Evolutionary conservation across 2,113 vertebrate species (phyloP).

Genomic region (Onychostoma macrolepis): DNA sequence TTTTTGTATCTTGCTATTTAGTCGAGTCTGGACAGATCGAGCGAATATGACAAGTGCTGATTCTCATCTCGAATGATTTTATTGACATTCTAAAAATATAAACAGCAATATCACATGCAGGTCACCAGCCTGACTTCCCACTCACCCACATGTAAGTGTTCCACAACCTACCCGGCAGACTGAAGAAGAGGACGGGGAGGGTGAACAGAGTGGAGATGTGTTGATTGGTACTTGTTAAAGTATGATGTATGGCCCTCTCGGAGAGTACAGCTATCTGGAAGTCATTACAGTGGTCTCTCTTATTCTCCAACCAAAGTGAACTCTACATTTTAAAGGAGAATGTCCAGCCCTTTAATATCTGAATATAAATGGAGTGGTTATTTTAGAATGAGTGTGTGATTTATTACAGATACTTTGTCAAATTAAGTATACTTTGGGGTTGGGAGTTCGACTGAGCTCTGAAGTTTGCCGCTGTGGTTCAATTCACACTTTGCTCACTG

Average conservation of each 20-base stretch:
- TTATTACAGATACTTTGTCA: slow-evolving; percentile 65
- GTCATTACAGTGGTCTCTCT: slow-evolving; percentile 58
- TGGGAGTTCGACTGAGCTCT: slow-evolving; percentile 55
- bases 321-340: slow-evolving; percentile 62
- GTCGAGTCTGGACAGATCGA: background rate
- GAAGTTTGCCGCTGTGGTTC: slow-evolving; percentile 61
- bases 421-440: slow-evolving; percentile 63
- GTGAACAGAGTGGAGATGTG: slow-evolving; percentile 47
- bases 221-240: slow-evolving; percentile 63
- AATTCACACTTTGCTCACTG: slow-evolving; percentile 58
- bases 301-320: slow-evolving; percentile 54
- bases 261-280: slow-evolving; percentile 61
- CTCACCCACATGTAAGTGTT: background rate
- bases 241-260: slow-evolving; percentile 61
- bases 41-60: background rate
- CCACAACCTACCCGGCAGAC: slow-evolving; percentile 5
- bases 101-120: slow-evolving; percentile 7
- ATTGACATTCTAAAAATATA: slow-evolving; percentile 8
- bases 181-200: slow-evolving; percentile 51
- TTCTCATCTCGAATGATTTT: background rate
- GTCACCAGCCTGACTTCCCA: background rate
- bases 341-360: slow-evolving; percentile 60
- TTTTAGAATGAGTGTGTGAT: slow-evolving; percentile 64
- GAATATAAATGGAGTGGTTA: slow-evolving; percentile 65
- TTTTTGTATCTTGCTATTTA: background rate